phyloP scores from a whole-genome alignment of 2,888 invertebrate species.

The Cephus runcator region DNA sequence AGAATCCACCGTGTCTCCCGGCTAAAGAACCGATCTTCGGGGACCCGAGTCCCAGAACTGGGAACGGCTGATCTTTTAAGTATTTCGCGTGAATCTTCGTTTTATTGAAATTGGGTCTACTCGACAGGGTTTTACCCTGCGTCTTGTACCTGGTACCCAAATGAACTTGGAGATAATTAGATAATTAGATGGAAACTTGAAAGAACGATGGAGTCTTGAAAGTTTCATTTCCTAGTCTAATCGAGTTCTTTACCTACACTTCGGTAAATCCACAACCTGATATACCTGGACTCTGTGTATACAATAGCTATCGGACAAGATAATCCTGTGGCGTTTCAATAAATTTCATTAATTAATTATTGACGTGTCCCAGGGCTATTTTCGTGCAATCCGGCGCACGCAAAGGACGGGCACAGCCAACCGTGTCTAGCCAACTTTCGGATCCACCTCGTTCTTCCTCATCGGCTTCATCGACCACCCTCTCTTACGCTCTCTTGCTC shows the following conservation, averaged over 20 bases:
- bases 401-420: slow-evolving; percentile 28
- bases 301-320: slow-evolving; percentile 44
- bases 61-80: not conserved
- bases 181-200: not conserved
- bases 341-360: slow-evolving; percentile 61
- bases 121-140: not conserved
- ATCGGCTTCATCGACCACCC: not conserved
- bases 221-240: not conserved
- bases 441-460: not conserved
- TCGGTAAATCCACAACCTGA: too few species aligned
- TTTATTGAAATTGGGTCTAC: not conserved
- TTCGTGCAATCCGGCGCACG: slow-evolving; percentile 43
- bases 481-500: too few species aligned
- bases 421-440: slow-evolving; percentile 32
- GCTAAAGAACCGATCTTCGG: not conserved
- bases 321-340: slow-evolving; percentile 51
- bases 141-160: not conserved
- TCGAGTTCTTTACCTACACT: not conserved
- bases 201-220: not conserved
- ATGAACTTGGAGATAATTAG: not conserved
- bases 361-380: slow-evolving; percentile 53
- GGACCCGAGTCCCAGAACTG: slow-evolving; percentile 34
- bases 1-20: not conserved
- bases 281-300: not conserved
- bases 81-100: slow-evolving; percentile 19